Evolutionary conservation across 1,140 invertebrate species (phyloP), one percentile per base, ranked within the genome.

Genomic region (Calosoma granatense): DNA sequence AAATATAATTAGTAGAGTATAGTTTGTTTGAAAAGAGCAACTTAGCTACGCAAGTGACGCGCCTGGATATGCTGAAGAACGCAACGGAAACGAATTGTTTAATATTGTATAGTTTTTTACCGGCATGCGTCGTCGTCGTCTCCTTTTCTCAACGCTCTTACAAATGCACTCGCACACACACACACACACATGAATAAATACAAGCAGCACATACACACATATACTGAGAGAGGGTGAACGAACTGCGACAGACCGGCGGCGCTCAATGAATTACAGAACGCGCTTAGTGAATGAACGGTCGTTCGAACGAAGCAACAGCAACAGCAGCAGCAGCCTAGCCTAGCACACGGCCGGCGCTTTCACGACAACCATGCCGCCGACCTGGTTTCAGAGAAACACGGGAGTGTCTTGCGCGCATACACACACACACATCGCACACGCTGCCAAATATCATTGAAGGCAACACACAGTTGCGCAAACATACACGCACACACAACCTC

Each of bases 321-420:
- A n/a, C n/a, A n/a, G n/a, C n/a, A n/a, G n/a, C n/a, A n/a, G n/a
- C n/a, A n/a, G n/a, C n/a, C n/a, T n/a, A n/a, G n/a, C n/a, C n/a
- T n/a, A n/a, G n/a, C n/a, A n/a, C n/a, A n/a, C n/a, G n/a, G n/a
- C n/a, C 9, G 41, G 41, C 41, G 41, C 41, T 47, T 47, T 47
- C 41, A 47, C 41, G 41, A 47, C 41, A 47, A 47, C 41, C 41
- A 47, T 47, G 41, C 41, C 17, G 41, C 41, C 41, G 41, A 47
- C 41, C 41, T 47, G 41, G 41, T 47, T 47, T 47, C 26, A 14
- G 4, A 4, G 26, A 6, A 4, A 14, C 14, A 4, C 6, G 14
- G 41, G 41, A 47, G 41, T 47, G 41, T 47, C 26, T 4, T 14
- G 14, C 41, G 15, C 6, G 9, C 9, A 17, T 47, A 6, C 6